A percentile compares a stretch with the other conserved stretches of the same genome.
These are phyloP conservation scores for Chitala chitala DNA, from an alignment of 2,113 vertebrate genomes.

Conservation along the genomic window DNA sequence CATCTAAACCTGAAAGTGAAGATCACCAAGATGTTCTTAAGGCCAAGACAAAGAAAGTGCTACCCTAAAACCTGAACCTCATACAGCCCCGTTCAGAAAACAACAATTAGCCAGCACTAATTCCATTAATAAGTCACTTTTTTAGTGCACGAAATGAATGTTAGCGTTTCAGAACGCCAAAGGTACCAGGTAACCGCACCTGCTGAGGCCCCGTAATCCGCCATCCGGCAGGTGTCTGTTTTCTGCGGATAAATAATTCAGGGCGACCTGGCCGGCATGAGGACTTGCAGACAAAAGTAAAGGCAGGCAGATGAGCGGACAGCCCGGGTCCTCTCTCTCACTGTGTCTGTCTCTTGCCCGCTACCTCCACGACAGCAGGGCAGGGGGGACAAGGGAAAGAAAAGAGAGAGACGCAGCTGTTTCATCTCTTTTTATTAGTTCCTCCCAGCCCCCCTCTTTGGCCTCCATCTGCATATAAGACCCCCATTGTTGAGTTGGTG, in stretches of 20 bases:
- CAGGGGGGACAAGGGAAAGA: no score
- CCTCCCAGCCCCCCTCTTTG: not conserved
- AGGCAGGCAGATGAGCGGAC: conserved; percentile 47
- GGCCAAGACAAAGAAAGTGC: not conserved
- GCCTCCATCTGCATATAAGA: conserved; percentile 12
- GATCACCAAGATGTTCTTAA: not conserved
- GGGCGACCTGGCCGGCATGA: conserved; percentile 59
- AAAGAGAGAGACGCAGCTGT: conserved; percentile 19
- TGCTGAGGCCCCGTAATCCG: conserved; percentile 60
- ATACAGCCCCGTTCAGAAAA: conserved; percentile 2
- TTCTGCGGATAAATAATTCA: conserved; percentile 66
- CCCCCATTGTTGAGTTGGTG: conserved; percentile 12
- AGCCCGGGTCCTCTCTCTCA: conserved; percentile 39
- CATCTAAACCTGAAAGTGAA: not conserved
- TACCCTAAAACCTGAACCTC: not conserved
- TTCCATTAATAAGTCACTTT: not conserved
- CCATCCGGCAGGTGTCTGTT: conserved; percentile 66
- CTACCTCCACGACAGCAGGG: not conserved
- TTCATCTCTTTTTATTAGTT: not conserved
- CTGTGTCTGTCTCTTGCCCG: conserved; percentile 29
- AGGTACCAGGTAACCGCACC: conserved; percentile 46
- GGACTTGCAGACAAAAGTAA: conserved; percentile 26
- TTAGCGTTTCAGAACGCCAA: not conserved
- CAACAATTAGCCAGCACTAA: not conserved
- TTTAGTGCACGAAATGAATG: not conserved